Percentiles rank a stretch among this genome's conserved stretches.
These are phyloP conservation scores for Strix uralensis DNA, from an alignment of 2,113 vertebrate genomes.

Conservation along the genomic window DNA sequence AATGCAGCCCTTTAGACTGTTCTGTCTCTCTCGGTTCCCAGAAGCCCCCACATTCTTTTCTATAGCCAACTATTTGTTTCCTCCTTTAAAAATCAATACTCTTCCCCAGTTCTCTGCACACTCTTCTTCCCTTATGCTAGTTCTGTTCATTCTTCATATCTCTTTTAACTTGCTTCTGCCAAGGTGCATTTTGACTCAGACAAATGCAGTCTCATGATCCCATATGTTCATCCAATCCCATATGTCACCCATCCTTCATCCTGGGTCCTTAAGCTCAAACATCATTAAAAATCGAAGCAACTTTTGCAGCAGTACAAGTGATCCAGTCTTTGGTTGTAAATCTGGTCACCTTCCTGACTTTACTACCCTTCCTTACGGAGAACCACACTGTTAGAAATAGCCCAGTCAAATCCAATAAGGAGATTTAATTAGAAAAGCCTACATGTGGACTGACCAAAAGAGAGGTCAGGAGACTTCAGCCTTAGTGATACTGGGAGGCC, in stretches of 20 bases:
- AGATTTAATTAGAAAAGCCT: neutral
- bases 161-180: neutral
- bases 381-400: neutral
- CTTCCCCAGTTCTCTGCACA: neutral
- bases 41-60: neutral
- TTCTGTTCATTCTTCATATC: neutral
- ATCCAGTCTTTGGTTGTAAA: neutral
- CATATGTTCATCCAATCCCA: neutral
- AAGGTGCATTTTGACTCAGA: neutral
- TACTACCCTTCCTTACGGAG: neutral
- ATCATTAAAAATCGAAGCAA: neutral
- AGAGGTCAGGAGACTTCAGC: slow-evolving; percentile 6
- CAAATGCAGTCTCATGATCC: neutral
- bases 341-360: neutral
- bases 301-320: neutral
- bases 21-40: neutral
- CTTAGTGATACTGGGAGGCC: neutral
- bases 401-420: neutral
- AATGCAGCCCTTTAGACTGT: neutral
- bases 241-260: neutral
- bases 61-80: neutral
- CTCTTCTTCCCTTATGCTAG: neutral
- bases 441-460: neutral
- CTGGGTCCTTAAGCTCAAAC: neutral
- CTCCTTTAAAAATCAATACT: neutral